Conservation (phyloP, 2,113 vertebrate genomes). For the Nothocercus julius region DNA sequence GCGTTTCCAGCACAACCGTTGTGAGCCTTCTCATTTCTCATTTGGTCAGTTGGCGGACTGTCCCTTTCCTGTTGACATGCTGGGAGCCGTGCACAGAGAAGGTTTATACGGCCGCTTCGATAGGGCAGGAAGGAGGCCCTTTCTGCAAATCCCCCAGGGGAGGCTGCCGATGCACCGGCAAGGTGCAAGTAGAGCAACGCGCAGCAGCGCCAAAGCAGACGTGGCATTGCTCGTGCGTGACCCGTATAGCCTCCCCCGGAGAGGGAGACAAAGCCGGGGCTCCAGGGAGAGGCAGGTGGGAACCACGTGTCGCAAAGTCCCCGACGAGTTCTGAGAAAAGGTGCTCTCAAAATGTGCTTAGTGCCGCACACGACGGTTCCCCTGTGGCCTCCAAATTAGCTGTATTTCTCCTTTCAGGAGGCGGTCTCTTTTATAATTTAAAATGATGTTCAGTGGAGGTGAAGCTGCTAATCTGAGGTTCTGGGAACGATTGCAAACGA, state of each 20-base stretch:
- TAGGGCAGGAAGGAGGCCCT: not conserved
- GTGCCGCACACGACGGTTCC: not conserved
- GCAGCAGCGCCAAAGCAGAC: not conserved
- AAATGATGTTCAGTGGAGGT: not conserved
- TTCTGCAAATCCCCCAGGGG: not conserved
- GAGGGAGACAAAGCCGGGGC: not conserved
- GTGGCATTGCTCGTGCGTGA: not conserved
- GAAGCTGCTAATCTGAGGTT: not conserved
- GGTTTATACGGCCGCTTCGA: not conserved
- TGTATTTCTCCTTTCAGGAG: not conserved
- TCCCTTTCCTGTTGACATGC: not conserved
- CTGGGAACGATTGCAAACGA: not conserved
- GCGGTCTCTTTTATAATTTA: not conserved
- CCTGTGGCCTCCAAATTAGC: fast-evolving
- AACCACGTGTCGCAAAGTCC: not conserved
- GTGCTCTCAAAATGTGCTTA: not conserved
- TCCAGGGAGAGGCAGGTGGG: not conserved
- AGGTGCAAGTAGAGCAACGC: not conserved
- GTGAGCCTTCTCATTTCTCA: not conserved
- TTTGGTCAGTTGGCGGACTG: fast-evolving
- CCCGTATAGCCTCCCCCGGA: not conserved
- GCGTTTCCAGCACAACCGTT: not conserved
- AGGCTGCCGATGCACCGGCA: not conserved
- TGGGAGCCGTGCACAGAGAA: not conserved
- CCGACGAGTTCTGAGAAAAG: not conserved